Evolutionary conservation across 2,797 vertebrate genomes (phyloP).

Genomic region (Masticophis lateralis): DNA sequence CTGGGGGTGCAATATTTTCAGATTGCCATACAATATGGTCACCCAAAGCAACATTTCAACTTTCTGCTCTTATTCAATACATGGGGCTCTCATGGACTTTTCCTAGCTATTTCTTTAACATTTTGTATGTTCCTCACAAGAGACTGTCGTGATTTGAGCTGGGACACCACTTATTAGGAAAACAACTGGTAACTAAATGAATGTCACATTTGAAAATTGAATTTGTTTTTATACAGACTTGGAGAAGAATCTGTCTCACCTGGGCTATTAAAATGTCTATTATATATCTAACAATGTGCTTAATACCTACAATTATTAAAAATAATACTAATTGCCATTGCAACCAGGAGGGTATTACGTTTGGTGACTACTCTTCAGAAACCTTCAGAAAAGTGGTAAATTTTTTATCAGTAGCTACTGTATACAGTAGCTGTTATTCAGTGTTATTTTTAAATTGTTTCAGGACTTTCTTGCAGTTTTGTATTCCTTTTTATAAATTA

Average conservation of each 20-base stretch:
- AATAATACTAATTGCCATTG: neutral
- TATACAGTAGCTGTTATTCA: neutral
- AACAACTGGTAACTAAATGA: neutral
- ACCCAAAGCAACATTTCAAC: neutral
- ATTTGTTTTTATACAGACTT: neutral
- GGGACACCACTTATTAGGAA: neutral
- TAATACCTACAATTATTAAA: neutral
- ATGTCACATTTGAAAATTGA: neutral
- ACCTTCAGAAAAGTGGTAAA: neutral
- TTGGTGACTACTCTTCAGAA: neutral
- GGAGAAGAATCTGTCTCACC: neutral
- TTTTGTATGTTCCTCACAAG: neutral
- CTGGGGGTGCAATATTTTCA: neutral
- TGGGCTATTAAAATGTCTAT: neutral
- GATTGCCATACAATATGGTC: neutral
- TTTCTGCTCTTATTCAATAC: neutral
- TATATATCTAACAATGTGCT: neutral
- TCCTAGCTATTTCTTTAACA: neutral
- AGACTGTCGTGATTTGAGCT: neutral
- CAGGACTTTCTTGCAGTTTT: neutral
- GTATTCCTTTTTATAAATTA: neutral
- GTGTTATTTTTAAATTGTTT: neutral
- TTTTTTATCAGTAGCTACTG: neutral
- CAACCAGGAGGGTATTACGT: neutral
- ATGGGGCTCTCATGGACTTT: neutral